Percentiles rank a stretch among this genome's conserved stretches.
These are phyloP conservation scores for Falco cherrug DNA, from an alignment of 2,797 vertebrate species.

Conservation along the genomic window DNA sequence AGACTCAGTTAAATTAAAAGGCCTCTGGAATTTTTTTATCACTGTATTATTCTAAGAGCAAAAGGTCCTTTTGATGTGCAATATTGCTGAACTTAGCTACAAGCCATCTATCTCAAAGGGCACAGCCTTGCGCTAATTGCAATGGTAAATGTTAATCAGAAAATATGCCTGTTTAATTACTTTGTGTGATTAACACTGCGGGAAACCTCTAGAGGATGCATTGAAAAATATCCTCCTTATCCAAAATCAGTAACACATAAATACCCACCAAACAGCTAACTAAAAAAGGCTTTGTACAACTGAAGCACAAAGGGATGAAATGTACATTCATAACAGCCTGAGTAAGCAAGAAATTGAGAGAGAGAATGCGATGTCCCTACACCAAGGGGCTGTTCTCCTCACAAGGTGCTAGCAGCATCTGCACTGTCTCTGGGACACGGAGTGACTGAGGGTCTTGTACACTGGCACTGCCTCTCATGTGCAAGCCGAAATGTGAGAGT, in stretches of 20 bases:
- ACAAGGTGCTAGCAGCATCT: not conserved
- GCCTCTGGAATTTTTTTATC: not conserved
- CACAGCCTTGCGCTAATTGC: slow-evolving; percentile 41
- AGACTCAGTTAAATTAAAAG: slow-evolving; percentile 35
- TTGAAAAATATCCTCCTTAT: slow-evolving; percentile 35
- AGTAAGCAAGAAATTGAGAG: not conserved
- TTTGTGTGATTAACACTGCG: slow-evolving; percentile 59
- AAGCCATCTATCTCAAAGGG: slow-evolving; percentile 38
- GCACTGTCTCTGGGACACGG: not conserved
- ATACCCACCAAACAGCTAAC: not conserved
- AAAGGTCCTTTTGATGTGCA: slow-evolving; percentile 48
- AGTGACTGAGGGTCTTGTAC: not conserved
- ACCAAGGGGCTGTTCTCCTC: not conserved
- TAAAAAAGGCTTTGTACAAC: not conserved
- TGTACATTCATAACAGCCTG: not conserved
- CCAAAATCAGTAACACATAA: slow-evolving; percentile 21
- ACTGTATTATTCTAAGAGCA: slow-evolving; percentile 15
- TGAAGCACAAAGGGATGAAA: not conserved
- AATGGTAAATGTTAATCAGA: slow-evolving; percentile 61
- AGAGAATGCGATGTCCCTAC: not conserved
- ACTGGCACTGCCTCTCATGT: not conserved
- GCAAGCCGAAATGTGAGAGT: not conserved
- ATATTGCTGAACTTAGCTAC: slow-evolving; percentile 29
- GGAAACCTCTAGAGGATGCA: slow-evolving; percentile 43
- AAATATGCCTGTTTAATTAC: slow-evolving; percentile 68